These are phyloP conservation scores for Gymnopithys bicolor DNA, from an alignment of 2,797 vertebrate genomes.

Conservation along the genomic window DNA sequence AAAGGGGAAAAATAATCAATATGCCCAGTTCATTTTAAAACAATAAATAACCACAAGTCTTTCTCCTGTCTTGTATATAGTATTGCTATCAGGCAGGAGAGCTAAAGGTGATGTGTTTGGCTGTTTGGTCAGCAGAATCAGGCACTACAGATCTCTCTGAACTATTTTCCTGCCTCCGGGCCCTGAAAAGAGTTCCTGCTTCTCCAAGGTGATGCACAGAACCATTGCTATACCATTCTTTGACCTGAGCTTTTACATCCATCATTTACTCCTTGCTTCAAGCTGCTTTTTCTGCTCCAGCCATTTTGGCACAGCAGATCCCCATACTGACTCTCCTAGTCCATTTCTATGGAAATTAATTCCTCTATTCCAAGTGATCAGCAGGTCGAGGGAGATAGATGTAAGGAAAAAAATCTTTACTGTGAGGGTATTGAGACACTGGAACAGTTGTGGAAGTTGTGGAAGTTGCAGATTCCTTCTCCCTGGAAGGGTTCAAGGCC, in stretches of 20 bases:
- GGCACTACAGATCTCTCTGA: background rate
- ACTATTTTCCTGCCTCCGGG: background rate
- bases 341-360: background rate
- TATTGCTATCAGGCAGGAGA: background rate
- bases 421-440: background rate
- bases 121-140: background rate
- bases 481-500: background rate
- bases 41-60: conserved; percentile 24
- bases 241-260: background rate
- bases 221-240: background rate
- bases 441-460: background rate
- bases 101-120: background rate
- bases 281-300: background rate
- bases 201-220: background rate
- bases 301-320: background rate
- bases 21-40: conserved; percentile 42
- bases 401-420: background rate
- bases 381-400: background rate
- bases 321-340: background rate
- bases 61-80: background rate
- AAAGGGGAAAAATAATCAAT: conserved; percentile 51
- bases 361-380: background rate
- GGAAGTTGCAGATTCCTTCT: background rate
- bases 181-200: background rate
- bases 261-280: background rate